These are phyloP conservation scores for Champsocephalus gunnari DNA, from an alignment of 2,797 vertebrate species.

Conservation along the genomic window DNA sequence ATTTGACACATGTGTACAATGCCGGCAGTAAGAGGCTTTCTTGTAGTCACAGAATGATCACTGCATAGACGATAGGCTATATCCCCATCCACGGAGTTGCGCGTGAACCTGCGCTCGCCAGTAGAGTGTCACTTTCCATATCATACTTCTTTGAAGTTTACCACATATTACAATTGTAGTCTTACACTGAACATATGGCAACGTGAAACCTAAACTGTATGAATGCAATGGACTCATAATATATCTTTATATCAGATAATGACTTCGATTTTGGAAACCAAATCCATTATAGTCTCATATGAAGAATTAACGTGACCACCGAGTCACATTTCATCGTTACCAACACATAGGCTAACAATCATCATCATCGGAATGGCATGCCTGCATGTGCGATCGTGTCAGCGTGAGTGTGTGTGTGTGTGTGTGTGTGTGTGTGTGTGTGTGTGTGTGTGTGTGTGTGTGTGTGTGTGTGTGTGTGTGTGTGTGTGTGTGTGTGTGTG, in stretches of 20 bases:
- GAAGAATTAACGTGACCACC: slow-evolving; percentile 3
- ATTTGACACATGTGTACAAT: slow-evolving; percentile 6
- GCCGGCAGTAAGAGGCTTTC: neutral
- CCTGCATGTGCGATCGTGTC: neutral
- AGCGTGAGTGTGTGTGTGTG: neutral
- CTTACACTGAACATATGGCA: neutral
- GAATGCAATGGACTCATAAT: neutral
- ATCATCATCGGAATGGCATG: slow-evolving; percentile 10
- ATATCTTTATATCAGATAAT: neutral
- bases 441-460: slow-evolving; percentile 8
- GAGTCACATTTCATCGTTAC: slow-evolving; percentile 19
- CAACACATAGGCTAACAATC: neutral
- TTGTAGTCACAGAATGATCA: slow-evolving; percentile 5
- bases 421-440: slow-evolving; percentile 8
- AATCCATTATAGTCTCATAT: neutral
- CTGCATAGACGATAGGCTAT: neutral
- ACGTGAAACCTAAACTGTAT: neutral
- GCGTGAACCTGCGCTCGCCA: slow-evolving; percentile 2
- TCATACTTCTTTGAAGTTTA: slow-evolving; percentile 39
- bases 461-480: slow-evolving; percentile 3
- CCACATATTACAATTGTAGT: neutral
- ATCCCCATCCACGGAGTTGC: slow-evolving; percentile 11
- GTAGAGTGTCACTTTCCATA: neutral
- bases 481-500: slow-evolving; percentile 10
- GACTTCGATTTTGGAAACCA: neutral